Base-by-base conservation (phyloP, 2,888 invertebrate genomes). In the Beris morrisii region DNA sequence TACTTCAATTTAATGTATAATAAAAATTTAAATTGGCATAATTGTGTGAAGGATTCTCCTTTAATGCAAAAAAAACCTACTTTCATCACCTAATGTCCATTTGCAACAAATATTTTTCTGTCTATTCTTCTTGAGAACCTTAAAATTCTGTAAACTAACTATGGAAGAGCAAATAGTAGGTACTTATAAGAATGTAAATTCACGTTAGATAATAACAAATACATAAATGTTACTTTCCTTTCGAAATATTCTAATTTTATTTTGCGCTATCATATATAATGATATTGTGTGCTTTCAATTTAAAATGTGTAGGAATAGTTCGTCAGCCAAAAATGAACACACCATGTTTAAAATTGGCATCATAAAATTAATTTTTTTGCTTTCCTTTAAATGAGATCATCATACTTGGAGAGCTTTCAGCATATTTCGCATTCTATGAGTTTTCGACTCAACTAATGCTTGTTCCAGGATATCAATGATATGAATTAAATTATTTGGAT, bases 391-490 rank as follows among this genome's bases (percentile, higher is more conserved):
- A 38, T 57, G 2, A 5, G n/a, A 67, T 67, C 71, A 78, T 38
- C 9, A 43, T n/a, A 61, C 28, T 67, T 78, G 76, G 67, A 80
- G 76, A 30, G 77, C 78, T 55, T 74, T 74, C 9, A 79, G 73
- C 57, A 80, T 77, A 69, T 81, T 80, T 9, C 77, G 74, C 31
- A 78, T 75, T 28, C 81, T 78, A 43, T 84, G 82, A 54, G 86
- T 85, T 71, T 84, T 85, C 3, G 86, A 84, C 75, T 88, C 87
- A 54, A 81, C 76, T 53, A 89, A 76, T 7, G 88, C 88, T 67
- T 83, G 83, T 73, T 89, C 88, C 57, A 89, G 76, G 5, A 84
- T 83, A 75, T 84, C 83, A 15, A 87, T 85, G 70, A 89, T 80
- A 72, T 88, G 85, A 12, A 84, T 70, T 56, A 89, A 79, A 75